These are phyloP conservation scores for Fregetta grallaria DNA, from an alignment of 2,113 vertebrate genomes.

Conservation along the genomic window DNA sequence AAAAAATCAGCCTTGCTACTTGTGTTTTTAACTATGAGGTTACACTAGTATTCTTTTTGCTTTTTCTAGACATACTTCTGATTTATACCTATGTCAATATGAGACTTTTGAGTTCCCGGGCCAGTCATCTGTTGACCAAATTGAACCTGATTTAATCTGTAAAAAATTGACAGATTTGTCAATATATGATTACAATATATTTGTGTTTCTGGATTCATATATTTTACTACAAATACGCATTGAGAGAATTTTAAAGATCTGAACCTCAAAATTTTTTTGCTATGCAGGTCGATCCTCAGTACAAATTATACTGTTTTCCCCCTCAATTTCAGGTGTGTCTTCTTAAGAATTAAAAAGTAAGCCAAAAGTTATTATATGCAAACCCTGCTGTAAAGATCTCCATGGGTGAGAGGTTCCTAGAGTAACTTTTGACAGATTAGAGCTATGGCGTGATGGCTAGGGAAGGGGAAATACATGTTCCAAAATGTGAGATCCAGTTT, in stretches of 20 bases:
- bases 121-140: background rate
- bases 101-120: background rate
- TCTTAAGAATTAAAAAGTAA: constrained; percentile 25
- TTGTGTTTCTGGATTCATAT: background rate
- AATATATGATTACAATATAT: background rate
- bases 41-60: background rate
- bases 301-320: background rate
- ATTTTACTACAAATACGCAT: background rate
- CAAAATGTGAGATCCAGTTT: background rate
- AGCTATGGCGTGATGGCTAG: background rate
- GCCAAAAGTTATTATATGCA: background rate
- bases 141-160: background rate
- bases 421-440: background rate
- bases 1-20: background rate
- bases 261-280: background rate
- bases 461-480: background rate
- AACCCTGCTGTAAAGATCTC: background rate
- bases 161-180: background rate
- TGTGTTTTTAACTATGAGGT: background rate
- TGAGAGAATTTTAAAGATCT: background rate
- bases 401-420: background rate
- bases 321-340: background rate
- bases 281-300: background rate
- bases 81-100: background rate
- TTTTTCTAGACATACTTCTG: background rate